These are phyloP conservation scores for Danio tinwini DNA, from an alignment of 2,797 vertebrate species.

Conservation along the genomic window DNA sequence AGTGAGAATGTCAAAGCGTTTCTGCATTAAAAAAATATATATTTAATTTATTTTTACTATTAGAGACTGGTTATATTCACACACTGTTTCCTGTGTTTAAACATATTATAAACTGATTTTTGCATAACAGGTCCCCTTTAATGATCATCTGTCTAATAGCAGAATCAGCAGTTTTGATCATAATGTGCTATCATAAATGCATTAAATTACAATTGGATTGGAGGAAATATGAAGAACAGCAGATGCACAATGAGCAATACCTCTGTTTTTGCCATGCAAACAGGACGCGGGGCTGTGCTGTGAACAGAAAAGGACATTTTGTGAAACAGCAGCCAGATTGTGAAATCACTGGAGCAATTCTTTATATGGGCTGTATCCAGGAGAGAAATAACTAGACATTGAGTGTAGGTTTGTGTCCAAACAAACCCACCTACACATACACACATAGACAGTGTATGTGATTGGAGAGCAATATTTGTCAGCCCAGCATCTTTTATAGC, in stretches of 20 bases:
- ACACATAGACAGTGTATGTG: neutral
- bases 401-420: conserved; percentile 19
- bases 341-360: conserved; percentile 31
- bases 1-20: too few relatives aligned
- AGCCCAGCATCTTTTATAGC: conserved; percentile 10
- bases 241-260: neutral
- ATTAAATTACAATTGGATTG: neutral
- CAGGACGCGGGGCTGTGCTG: neutral
- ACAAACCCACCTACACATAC: conserved; percentile 37
- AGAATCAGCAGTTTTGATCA: conserved; percentile 10
- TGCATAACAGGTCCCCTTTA: too few relatives aligned
- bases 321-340: conserved; percentile 19
- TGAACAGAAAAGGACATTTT: conserved; percentile 32
- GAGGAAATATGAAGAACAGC: conserved; percentile 15
- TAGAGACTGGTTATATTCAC: too few relatives aligned
- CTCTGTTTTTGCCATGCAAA: conserved; percentile 1
- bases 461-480: conserved; percentile 29
- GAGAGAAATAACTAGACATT: conserved; percentile 2
- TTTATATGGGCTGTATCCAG: conserved; percentile 10
- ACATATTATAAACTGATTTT: too few relatives aligned
- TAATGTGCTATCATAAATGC: neutral
- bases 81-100: too few relatives aligned
- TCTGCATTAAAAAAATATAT: too few relatives aligned
- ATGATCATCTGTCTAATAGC: neutral
- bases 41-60: too few relatives aligned